A percentile compares a stretch with the other conserved stretches of the same genome.
These are phyloP conservation scores for Cataglyphis livida DNA, from an alignment of 2,888 invertebrate genomes.

Conservation along the genomic window DNA sequence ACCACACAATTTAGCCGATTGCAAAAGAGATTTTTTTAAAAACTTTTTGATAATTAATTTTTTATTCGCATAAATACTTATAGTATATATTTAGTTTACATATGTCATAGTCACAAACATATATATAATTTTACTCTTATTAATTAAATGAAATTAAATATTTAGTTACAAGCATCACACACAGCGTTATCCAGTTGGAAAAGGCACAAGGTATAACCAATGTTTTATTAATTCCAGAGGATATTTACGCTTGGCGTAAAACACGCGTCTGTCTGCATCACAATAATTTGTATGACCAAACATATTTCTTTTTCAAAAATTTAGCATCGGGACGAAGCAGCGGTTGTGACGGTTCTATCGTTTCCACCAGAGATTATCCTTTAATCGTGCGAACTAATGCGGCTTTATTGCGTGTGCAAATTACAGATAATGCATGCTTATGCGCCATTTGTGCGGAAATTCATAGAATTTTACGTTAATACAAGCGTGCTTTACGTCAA, in stretches of 20 bases:
- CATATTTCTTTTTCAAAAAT: slow-evolving; percentile 1
- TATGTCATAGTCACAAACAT: not conserved
- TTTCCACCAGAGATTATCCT: slow-evolving; percentile 35
- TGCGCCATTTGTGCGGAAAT: not conserved
- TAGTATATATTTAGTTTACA: not conserved
- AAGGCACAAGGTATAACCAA: not conserved
- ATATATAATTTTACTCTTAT: slow-evolving; percentile 2
- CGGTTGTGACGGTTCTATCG: not conserved
- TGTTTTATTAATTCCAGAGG: slow-evolving; percentile 20
- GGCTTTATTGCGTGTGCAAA: slow-evolving; percentile 53
- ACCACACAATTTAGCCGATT: not conserved
- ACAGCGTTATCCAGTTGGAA: not conserved
- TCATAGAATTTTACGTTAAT: slow-evolving; percentile 21
- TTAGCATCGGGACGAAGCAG: not conserved
- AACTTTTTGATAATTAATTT: not conserved
- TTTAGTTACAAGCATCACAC: not conserved
- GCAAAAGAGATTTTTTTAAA: not conserved
- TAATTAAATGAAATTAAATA: not conserved
- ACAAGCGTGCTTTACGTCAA: not conserved
- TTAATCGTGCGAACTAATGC: slow-evolving; percentile 23
- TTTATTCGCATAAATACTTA: not conserved
- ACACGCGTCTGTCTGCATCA: not conserved
- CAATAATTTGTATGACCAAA: slow-evolving; percentile 18
- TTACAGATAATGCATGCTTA: slow-evolving; percentile 54
- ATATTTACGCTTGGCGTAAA: slow-evolving; percentile 16